Evolutionary conservation across 2,888 invertebrate genomes (phyloP).

Genomic region (Plemyria rubiginata): DNA sequence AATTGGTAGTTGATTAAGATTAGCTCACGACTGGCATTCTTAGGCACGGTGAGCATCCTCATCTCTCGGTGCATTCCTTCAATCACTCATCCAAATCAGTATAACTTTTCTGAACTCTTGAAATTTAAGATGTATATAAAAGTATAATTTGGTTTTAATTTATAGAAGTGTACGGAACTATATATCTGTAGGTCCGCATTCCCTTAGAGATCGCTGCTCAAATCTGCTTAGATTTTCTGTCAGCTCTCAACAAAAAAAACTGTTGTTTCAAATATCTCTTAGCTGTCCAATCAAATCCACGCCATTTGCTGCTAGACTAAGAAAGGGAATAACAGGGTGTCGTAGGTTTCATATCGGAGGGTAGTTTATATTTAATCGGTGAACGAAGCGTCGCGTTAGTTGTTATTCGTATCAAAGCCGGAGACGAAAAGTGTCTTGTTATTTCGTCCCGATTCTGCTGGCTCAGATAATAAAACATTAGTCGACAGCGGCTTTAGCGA

Average conservation of each 20-base stretch:
- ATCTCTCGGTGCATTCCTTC: too few relatives aligned
- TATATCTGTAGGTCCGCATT: too few relatives aligned
- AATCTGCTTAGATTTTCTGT: too few relatives aligned
- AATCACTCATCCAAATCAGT: not conserved
- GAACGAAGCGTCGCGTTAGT: slow-evolving; percentile 56
- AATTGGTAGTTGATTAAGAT: not conserved
- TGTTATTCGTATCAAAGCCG: slow-evolving; percentile 50
- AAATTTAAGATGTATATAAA: too few relatives aligned
- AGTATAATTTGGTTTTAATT: too few relatives aligned
- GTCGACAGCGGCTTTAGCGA: slow-evolving; percentile 5
- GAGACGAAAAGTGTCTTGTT: not conserved
- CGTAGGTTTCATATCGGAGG: slow-evolving; percentile 48
- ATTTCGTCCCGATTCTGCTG: slow-evolving; percentile 1
- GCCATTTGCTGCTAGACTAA: slow-evolving; percentile 39
- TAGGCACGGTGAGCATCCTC: too few relatives aligned
- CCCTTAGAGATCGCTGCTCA: too few relatives aligned
- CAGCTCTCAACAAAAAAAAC: too few relatives aligned
- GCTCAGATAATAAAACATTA: slow-evolving; percentile 2
- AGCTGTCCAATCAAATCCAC: slow-evolving; percentile 10
- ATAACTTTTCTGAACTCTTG: not conserved
- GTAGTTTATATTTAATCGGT: slow-evolving; percentile 37
- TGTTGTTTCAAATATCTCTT: too few relatives aligned
- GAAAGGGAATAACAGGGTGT: slow-evolving; percentile 66
- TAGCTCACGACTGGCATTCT: not conserved
- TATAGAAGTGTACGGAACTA: too few relatives aligned